phyloP scores from a whole-genome alignment of 1,140 invertebrate species.

The Plodia interpunctella region DNA sequence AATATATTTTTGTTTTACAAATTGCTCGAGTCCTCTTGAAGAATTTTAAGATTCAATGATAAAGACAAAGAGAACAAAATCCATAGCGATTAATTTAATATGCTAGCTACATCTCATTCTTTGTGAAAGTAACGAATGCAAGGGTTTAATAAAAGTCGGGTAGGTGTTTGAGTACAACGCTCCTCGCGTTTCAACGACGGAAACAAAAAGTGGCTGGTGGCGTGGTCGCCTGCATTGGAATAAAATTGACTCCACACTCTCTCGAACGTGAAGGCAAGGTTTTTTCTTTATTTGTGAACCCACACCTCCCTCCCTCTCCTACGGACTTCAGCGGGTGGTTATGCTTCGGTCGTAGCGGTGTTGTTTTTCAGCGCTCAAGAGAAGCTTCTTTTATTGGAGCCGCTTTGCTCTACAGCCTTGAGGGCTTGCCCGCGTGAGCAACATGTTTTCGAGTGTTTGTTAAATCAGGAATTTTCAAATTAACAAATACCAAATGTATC shows the following conservation, averaged over 20 bases:
- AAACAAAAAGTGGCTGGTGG: conserved; percentile 73
- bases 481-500: conserved; percentile 67
- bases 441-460: conserved; percentile 73
- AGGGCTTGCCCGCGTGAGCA: conserved; percentile 58
- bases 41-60: too few relatives aligned
- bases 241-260: conserved; percentile 76
- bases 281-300: conserved; percentile 63
- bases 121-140: conserved; percentile 11
- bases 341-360: conserved; percentile 67
- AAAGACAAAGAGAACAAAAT: conserved; percentile 3
- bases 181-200: conserved; percentile 70
- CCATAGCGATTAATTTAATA: conserved; percentile 20
- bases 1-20: too few relatives aligned
- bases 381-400: conserved; percentile 73
- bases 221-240: conserved; percentile 74
- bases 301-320: too few relatives aligned
- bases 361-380: conserved; percentile 75
- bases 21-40: too few relatives aligned
- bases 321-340: conserved; percentile 72
- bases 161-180: conserved; percentile 72
- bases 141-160: conserved; percentile 70
- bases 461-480: conserved; percentile 73
- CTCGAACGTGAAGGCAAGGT: conserved; percentile 69
- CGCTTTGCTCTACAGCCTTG: conserved; percentile 67
- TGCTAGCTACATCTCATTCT: conserved; percentile 6